Evolutionary conservation across 2,888 invertebrate genomes (phyloP).

Genomic region (Trimorus sp.): DNA sequence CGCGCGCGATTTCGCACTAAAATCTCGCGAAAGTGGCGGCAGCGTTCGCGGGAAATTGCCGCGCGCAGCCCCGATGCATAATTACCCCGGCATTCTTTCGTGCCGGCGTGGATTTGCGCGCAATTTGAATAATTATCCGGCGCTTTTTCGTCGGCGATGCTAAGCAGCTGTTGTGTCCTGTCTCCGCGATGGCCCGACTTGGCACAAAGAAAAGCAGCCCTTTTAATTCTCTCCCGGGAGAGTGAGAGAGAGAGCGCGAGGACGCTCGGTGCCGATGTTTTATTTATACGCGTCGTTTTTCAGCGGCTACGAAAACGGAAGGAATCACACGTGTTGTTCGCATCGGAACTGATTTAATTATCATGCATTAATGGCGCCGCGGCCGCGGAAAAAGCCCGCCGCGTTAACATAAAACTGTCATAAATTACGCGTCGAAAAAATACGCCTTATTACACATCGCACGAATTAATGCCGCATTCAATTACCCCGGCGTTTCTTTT

Average conservation of each 20-base stretch:
- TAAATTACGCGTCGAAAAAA: slow-evolving; percentile 53
- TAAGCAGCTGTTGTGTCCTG: slow-evolving; percentile 75
- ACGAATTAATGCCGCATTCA: slow-evolving; percentile 49
- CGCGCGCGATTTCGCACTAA: slow-evolving; percentile 54
- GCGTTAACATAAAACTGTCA: slow-evolving; percentile 58
- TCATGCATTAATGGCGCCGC: slow-evolving; percentile 60
- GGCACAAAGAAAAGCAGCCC: slow-evolving; percentile 70
- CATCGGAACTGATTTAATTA: slow-evolving; percentile 61
- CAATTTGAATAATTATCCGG: slow-evolving; percentile 77
- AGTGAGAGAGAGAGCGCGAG: slow-evolving; percentile 61
- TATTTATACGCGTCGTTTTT: slow-evolving; percentile 63
- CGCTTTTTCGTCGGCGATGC: slow-evolving; percentile 74
- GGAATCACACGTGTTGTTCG: slow-evolving; percentile 60
- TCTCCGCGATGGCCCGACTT: slow-evolving; percentile 63
- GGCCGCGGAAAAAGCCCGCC: slow-evolving; percentile 34
- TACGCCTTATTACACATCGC: slow-evolving; percentile 34
- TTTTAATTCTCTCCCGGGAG: slow-evolving; percentile 70
- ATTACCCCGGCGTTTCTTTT: slow-evolving; percentile 39
- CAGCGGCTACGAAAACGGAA: slow-evolving; percentile 56
- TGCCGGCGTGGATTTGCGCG: slow-evolving; percentile 64
- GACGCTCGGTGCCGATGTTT: slow-evolving; percentile 50
- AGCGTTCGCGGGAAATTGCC: slow-evolving; percentile 38
- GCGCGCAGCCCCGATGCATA: slow-evolving; percentile 59
- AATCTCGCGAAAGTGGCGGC: slow-evolving; percentile 47
- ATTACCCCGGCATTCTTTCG: slow-evolving; percentile 63